Evolutionary conservation across 2,888 invertebrate genomes (phyloP), one percentile per base, ranked within the genome.

Genomic region (Adineta ricciae): DNA sequence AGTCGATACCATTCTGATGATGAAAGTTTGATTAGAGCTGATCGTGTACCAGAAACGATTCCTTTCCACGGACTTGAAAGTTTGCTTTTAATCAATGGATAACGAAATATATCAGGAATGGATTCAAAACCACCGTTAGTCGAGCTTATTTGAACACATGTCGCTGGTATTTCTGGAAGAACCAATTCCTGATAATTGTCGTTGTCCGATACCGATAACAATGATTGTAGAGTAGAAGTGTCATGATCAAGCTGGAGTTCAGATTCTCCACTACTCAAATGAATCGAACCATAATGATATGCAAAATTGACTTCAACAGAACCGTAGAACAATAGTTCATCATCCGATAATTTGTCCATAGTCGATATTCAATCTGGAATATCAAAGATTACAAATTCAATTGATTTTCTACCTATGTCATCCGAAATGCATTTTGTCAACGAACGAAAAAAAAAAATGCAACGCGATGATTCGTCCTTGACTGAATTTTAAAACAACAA

Each of bases 1-100:
- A 78, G n/a, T n/a, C 78, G 78, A 78, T 78, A 78, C 78, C 78
- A 78, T 24, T 41, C n/a, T 4, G 78, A n/a, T n/a, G 78, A n/a
- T 9, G 21, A 41, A 11, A 11, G 11, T 78, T 78, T 78, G 14
- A 78, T 78, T 41, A 78, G n/a, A 41, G 78, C 78, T 5, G 78
- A 78, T 41, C 78, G 38, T 24, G 14, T 14, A 41, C 78, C 78
- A 7, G 78, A 78, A 24, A 78, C 9, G 2, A 78, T 41, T 24
- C 41, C 41, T 41, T 38, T 78, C 32, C 24, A 78, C 9, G 24
- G 8, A n/a, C 78, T 78, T 19, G 78, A 0, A 41, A 41, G 41
- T 24, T 41, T 41, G 38, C n/a, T 78, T 41, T 78, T 78, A 38
- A 78, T 78, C 14, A 78, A 41, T 41, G 78, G 78, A 36, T 19